Base-by-base conservation (phyloP, 92 coral and sea anemone species). In the Palythoa grandis region DNA sequence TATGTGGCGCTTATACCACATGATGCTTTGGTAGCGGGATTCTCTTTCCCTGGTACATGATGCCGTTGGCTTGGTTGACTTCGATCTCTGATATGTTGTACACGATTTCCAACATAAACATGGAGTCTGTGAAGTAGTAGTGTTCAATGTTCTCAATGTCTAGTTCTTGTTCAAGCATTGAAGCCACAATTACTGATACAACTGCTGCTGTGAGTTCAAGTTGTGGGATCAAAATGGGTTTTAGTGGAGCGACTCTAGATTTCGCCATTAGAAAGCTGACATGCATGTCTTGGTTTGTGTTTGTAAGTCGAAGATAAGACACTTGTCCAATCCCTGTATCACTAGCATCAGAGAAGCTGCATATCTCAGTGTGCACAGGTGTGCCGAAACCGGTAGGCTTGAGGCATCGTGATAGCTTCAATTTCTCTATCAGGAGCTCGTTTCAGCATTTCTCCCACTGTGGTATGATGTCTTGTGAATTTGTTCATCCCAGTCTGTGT, bases 381-480 rank as follows among this genome's bases (percentile, higher is more conserved):
- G 72, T 58, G n/a, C 87, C 90, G 53, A 90, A 90, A 22, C 66
- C 76, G 5, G 72, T 58, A 12, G 89, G 93, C 66, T 87, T 83
- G 84, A 87, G 47, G 53, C 87, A 91, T 72, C 91, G 86, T 0
- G 88, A 60, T 52, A 90, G 53, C 24, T 67, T 60, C 47, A 79
- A 66, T 12, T 73, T 60, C 66, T 86, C 87, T 38, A 90, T 76
- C 35, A 75, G 87, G 22, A 79, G 68, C 35, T 90, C 76, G n/a
- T n/a, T 70, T 74, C 76, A 35, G 89, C 92, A 89, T 78, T 67
- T 72, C 39, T 89, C 89, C 92, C 92, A 89, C 20, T 63, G 77
- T 35, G 67, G 52, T 76, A 57, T 23, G 85, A 73, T 72, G 73
- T 90, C 88, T 66, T 90, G 86, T 7, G 77, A 10, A 90, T 67